Evolutionary conservation across 2,797 vertebrate species (phyloP).

Genomic region (Triplophysa bombifrons): DNA sequence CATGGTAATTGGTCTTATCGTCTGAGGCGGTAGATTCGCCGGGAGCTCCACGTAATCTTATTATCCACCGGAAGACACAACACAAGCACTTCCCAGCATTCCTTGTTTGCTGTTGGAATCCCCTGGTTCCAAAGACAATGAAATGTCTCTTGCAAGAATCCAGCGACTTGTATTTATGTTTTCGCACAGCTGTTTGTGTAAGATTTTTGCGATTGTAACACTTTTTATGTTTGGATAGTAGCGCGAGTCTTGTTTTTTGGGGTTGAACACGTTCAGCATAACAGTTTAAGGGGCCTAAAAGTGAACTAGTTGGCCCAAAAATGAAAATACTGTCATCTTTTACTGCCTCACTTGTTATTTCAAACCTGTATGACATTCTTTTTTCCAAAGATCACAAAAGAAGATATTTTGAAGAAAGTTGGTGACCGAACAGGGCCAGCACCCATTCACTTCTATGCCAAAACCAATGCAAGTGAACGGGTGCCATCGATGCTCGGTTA

Average conservation of each 20-base stretch:
- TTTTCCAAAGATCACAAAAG: no score
- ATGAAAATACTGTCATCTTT: no score
- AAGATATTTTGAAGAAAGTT: no score
- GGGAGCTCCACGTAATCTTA: constrained; percentile 73
- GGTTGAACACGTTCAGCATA: background rate
- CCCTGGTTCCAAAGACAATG: constrained; percentile 37
- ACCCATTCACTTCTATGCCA: no score
- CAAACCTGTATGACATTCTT: no score
- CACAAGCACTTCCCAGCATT: constrained; percentile 43
- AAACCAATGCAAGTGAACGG: no score
- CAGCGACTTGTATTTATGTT: background rate
- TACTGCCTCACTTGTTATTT: no score
- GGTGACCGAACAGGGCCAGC: no score
- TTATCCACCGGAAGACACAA: constrained; percentile 62
- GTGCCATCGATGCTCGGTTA: no score
- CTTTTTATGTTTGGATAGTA: constrained; percentile 15
- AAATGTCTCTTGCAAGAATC: constrained; percentile 35
- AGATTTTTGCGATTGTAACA: constrained; percentile 9
- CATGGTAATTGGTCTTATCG: constrained; percentile 78
- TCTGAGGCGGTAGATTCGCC: constrained; percentile 72
- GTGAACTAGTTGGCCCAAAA: no score
- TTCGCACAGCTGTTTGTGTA: constrained; percentile 4
- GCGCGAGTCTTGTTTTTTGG: background rate
- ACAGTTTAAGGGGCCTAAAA: background rate
- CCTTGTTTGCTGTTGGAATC: constrained; percentile 47